A percentile compares a stretch with the other conserved stretches of the same genome.
Evolutionary conservation across 2,113 vertebrate genomes (phyloP).

Genomic region (Charina bottae): DNA sequence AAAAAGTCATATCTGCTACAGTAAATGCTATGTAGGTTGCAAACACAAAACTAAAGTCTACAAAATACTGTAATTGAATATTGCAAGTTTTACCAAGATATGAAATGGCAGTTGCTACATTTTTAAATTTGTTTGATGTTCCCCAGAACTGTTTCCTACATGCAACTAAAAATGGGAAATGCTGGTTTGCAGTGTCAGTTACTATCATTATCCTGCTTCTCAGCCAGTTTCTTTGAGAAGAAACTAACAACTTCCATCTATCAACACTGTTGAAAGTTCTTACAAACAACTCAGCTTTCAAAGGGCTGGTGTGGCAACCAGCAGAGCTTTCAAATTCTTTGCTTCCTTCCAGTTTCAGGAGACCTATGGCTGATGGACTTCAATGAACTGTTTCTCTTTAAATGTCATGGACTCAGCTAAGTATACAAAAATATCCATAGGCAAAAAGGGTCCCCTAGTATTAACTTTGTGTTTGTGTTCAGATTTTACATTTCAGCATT

Average conservation of each 20-base stretch:
- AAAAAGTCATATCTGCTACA: not conserved
- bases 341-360: not conserved
- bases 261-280: too few relatives aligned
- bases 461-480: not conserved
- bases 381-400: not conserved
- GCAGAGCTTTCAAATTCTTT: not conserved
- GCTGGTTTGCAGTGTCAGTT: not conserved
- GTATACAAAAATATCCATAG: conserved; percentile 30
- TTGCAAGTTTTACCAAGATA: not conserved
- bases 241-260: not conserved
- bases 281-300: not conserved
- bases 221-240: not conserved
- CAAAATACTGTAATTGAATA: not conserved
- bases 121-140: not conserved
- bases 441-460: not conserved
- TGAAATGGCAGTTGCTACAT: not conserved
- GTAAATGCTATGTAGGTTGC: not conserved
- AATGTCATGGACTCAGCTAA: conserved; percentile 27
- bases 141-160: not conserved
- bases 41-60: not conserved
- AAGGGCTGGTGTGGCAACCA: not conserved
- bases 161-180: not conserved
- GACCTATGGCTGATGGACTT: conserved; percentile 34
- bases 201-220: not conserved
- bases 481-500: not conserved